Evolutionary conservation across 2,113 vertebrate genomes (phyloP).

Genomic region (Zapus hudsonius): DNA sequence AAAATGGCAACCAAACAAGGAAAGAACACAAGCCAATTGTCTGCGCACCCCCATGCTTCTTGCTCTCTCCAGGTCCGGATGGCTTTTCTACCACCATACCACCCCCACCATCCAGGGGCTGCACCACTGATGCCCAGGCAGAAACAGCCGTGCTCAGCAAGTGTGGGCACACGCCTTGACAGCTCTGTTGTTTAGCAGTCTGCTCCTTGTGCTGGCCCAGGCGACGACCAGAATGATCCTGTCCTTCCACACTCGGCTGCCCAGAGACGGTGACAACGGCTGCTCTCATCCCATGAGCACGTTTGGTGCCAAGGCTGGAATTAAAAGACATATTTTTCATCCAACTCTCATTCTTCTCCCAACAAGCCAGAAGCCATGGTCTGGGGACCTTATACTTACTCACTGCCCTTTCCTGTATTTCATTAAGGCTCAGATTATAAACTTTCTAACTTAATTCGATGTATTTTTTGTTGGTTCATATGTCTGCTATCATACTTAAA

Average conservation of each 20-base stretch:
- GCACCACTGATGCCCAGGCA: rapidly evolving
- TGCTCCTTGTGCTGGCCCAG: background rate
- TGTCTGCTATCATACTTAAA: background rate
- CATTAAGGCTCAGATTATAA: background rate
- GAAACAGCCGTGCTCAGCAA: background rate
- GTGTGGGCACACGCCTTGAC: too few relatives aligned
- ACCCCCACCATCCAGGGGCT: background rate
- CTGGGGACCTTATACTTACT: background rate
- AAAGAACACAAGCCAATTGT: background rate
- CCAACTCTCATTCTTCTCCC: background rate
- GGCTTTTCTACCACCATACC: background rate
- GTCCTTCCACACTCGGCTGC: too few relatives aligned
- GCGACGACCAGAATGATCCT: background rate
- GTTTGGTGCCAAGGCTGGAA: constrained; percentile 36
- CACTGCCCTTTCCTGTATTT: background rate
- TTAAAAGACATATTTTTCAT: background rate
- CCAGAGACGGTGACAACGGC: constrained; percentile 28
- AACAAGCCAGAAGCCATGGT: background rate
- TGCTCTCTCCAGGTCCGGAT: background rate
- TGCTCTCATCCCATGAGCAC: background rate
- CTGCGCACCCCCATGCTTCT: background rate
- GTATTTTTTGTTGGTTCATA: background rate
- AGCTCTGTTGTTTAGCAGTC: background rate
- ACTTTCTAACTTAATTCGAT: background rate
- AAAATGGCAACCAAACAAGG: background rate